phyloP scores from a whole-genome alignment of 2,113 vertebrate species.

The Mustela lutreola region DNA sequence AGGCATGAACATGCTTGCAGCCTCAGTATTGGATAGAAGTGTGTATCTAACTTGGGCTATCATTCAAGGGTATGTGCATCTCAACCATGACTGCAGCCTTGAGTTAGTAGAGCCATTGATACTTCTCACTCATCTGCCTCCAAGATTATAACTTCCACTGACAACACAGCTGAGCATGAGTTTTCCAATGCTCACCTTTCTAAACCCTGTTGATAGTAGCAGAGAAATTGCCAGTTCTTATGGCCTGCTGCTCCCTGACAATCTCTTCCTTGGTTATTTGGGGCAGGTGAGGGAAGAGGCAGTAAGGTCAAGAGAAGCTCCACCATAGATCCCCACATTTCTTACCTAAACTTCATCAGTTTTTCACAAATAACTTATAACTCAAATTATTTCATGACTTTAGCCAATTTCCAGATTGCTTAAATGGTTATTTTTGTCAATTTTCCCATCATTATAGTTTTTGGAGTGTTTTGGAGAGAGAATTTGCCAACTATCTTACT shows the following conservation, averaged over 20 bases:
- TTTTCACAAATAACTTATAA: conserved; percentile 2
- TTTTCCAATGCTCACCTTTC: background rate
- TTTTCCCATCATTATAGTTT: background rate
- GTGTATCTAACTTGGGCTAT: background rate
- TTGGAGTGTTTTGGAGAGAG: background rate
- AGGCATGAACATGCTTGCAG: background rate
- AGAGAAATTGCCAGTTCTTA: background rate
- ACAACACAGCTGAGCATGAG: background rate
- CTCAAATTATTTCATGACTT: background rate
- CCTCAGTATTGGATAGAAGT: background rate
- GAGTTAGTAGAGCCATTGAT: background rate
- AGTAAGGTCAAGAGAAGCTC: background rate
- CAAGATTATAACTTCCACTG: background rate
- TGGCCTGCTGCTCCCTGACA: background rate
- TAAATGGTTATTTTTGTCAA: background rate
- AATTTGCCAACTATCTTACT: background rate
- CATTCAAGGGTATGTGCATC: background rate
- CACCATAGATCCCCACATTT: background rate
- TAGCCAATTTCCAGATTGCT: background rate
- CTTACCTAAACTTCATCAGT: background rate
- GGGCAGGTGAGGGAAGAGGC: no score
- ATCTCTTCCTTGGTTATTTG: conserved; percentile 9
- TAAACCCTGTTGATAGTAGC: background rate
- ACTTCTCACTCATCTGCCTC: background rate
- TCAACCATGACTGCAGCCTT: background rate